A percentile compares a stretch with the other conserved stretches of the same genome.
phyloP scores from a whole-genome alignment of 2,113 vertebrate genomes.

The Oreotrochilus melanogaster region DNA sequence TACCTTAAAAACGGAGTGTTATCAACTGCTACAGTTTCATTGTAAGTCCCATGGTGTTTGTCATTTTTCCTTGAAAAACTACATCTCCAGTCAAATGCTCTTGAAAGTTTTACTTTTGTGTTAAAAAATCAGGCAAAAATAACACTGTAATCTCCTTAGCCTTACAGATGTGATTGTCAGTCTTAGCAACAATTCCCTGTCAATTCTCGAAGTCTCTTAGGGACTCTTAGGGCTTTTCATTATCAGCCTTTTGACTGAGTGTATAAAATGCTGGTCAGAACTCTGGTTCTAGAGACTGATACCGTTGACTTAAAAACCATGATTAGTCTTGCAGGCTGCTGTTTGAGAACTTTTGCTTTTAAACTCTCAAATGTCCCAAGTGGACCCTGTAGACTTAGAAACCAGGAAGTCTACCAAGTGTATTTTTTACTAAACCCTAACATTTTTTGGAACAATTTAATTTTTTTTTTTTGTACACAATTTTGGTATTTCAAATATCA shows the following conservation, averaged over 20 bases:
- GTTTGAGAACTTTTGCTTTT: neutral
- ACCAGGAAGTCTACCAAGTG: neutral
- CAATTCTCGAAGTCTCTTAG: neutral
- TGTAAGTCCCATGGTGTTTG: neutral
- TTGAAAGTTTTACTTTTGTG: neutral
- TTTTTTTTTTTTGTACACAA: neutral
- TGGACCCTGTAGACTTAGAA: neutral
- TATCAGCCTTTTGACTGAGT: neutral
- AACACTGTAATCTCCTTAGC: neutral
- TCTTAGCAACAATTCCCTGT: neutral
- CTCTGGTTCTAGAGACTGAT: neutral
- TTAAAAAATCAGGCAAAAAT: neutral
- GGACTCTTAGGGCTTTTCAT: neutral
- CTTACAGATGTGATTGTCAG: neutral
- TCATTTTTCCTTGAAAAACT: constrained; percentile 1
- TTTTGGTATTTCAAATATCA: neutral
- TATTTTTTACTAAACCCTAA: neutral
- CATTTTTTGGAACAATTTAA: neutral
- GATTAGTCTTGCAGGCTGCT: neutral
- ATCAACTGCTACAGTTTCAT: neutral
- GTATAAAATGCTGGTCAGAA: neutral
- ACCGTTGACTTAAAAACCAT: neutral
- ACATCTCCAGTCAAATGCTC: neutral
- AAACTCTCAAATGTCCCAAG: neutral
- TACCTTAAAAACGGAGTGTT: neutral